Percentiles rank a stretch among this genome's conserved stretches.
Conservation (phyloP, 2,113 vertebrate genomes). For the Montifringilla adamsi region DNA sequence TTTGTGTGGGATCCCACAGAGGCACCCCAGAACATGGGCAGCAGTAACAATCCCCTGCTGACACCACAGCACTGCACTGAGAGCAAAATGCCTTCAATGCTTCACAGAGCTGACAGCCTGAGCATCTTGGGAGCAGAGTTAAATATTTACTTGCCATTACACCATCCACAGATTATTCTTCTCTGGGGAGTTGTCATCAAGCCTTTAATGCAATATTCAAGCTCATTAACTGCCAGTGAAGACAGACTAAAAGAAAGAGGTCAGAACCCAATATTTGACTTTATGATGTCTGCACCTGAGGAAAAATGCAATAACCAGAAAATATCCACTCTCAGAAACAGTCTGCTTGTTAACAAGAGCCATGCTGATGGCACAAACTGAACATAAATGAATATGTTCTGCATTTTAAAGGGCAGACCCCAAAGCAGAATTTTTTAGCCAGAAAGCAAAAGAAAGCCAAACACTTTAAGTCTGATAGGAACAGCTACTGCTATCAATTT, state of each 20-base stretch:
- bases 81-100: background rate
- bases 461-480: background rate
- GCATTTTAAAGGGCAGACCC: background rate
- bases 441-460: background rate
- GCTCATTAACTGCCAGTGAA: conserved; percentile 13
- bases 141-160: conserved; percentile 21
- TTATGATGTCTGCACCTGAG: background rate
- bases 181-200: background rate
- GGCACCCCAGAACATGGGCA: accelerated
- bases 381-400: background rate
- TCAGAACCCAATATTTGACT: background rate
- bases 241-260: conserved; percentile 16
- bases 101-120: background rate
- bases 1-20: background rate
- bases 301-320: conserved; percentile 36
- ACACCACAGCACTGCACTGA: background rate
- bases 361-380: background rate
- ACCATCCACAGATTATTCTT: background rate
- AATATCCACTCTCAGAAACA: background rate
- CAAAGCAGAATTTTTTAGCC: background rate
- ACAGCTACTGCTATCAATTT: background rate
- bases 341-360: background rate
- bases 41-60: background rate
- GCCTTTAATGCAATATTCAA: background rate
- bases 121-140: background rate